phyloP scores from a whole-genome alignment of 1,140 invertebrate genomes.

The Heliconius melpomene region DNA sequence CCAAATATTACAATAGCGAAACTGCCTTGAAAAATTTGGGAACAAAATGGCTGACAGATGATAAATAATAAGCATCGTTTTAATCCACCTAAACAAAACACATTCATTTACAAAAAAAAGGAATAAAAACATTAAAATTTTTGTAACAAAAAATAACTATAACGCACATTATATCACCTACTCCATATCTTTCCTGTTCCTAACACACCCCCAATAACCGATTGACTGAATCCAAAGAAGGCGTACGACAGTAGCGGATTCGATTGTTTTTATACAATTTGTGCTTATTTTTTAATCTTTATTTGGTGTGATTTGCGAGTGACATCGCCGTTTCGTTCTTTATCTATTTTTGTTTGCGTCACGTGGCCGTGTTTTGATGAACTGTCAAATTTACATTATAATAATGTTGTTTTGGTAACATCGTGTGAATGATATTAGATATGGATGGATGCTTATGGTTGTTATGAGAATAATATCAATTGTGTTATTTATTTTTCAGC shows the following conservation, averaged over 20 bases:
- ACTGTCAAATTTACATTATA: constrained; percentile 77
- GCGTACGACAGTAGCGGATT: constrained; percentile 66
- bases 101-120: too few relatives aligned
- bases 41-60: too few relatives aligned
- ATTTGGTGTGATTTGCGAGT: constrained; percentile 73
- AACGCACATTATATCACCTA: background rate
- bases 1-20: too few relatives aligned
- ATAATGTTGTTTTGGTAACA: constrained; percentile 45
- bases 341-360: constrained; percentile 61
- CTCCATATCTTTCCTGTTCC: background rate
- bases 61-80: too few relatives aligned
- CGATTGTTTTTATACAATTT: constrained; percentile 80
- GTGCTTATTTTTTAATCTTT: constrained; percentile 59
- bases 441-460: constrained; percentile 6
- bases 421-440: constrained; percentile 58
- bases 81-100: too few relatives aligned
- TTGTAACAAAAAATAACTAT: background rate
- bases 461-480: background rate
- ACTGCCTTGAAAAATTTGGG: too few relatives aligned
- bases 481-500: too few relatives aligned
- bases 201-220: background rate
- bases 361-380: constrained; percentile 74
- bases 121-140: background rate
- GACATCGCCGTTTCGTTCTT: constrained; percentile 65
- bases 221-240: constrained; percentile 41